Conservation (phyloP, 37 sponge, comb jelly and placozoan genomes). For the Cliona cf. orientalis region DNA sequence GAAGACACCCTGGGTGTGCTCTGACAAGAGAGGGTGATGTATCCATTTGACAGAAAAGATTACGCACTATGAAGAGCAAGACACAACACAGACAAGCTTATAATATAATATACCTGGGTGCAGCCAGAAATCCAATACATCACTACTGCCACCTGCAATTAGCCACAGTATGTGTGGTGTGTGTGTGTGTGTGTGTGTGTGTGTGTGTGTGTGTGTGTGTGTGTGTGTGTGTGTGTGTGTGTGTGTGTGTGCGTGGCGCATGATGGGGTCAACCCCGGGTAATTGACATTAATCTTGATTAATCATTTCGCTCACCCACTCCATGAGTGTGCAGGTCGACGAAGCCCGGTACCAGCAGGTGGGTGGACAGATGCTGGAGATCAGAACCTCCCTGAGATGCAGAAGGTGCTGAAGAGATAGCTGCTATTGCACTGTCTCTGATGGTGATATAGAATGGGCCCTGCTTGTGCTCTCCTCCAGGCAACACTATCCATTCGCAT, state of each 20-base stretch:
- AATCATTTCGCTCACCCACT: conserved; percentile 21
- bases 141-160: conserved; percentile 17
- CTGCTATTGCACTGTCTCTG: background rate
- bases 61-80: too few relatives aligned
- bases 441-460: conserved; percentile 13
- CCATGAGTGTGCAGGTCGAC: conserved; percentile 65
- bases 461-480: conserved; percentile 25
- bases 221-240: too few relatives aligned
- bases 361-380: background rate
- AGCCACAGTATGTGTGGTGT: too few relatives aligned
- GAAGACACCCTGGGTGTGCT: conserved; percentile 14
- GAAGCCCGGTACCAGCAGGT: conserved; percentile 45
- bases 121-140: conserved; percentile 26
- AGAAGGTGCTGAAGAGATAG: too few relatives aligned
- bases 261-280: too few relatives aligned
- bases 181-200: too few relatives aligned
- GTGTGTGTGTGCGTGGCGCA: too few relatives aligned
- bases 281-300: too few relatives aligned
- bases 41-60: too few relatives aligned
- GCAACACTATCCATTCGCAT: conserved; percentile 16
- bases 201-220: too few relatives aligned
- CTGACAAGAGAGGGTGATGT: conserved; percentile 12
- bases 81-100: too few relatives aligned
- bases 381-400: too few relatives aligned
- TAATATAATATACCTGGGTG: background rate